Evolutionary conservation across 2,797 vertebrate species (phyloP), one percentile per base, ranked within the genome.

Genomic region (Hippoglossus hippoglossus): DNA sequence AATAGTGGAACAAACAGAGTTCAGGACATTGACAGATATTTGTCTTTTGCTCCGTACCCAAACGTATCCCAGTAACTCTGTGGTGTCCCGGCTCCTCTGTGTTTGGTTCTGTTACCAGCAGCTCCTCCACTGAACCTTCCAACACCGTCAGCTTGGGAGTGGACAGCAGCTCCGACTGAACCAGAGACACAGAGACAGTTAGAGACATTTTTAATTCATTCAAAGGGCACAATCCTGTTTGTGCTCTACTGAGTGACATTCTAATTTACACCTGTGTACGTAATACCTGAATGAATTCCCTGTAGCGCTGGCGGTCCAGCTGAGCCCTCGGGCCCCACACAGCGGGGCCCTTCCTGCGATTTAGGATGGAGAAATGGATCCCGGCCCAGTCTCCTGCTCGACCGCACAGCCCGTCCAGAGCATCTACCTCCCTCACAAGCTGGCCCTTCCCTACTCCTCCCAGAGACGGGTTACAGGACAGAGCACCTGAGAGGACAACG

Each of bases 391-490:
- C 98, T 60, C 96, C 98, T 19, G 96, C 89, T 47, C 96, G 93
- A 21, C 94, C 96, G 74, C 97, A 99, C 21, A 99, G 88, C 24
- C 98, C 98, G 54, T 98, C 98, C 87, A 99, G 85, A 0, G 98
- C 97, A 50, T 99, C 98, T 2, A 99, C 91, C 86, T 99, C 98
- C 53, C 93, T 94, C 85, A 99, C 92, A n/a, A 99, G 95, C 22
- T 99, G 98, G 0, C 98, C 98, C 87, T 99, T 99, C 16, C 98
- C 98, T 5, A 99, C 94, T 53, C 98, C 98, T 1, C 98, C 98
- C 86, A 99, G 92, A 25, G 98, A 99, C 0, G 98, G 98, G 89
- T 99, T 99, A 86, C 98, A 99, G 60, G 98, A 99, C 93, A 99
- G 94, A 53, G 96, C 95, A 18, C 98, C 98, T 99, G 71, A 1